Conservation (phyloP, 2,797 vertebrate genomes). For the Coluber constrictor region DNA sequence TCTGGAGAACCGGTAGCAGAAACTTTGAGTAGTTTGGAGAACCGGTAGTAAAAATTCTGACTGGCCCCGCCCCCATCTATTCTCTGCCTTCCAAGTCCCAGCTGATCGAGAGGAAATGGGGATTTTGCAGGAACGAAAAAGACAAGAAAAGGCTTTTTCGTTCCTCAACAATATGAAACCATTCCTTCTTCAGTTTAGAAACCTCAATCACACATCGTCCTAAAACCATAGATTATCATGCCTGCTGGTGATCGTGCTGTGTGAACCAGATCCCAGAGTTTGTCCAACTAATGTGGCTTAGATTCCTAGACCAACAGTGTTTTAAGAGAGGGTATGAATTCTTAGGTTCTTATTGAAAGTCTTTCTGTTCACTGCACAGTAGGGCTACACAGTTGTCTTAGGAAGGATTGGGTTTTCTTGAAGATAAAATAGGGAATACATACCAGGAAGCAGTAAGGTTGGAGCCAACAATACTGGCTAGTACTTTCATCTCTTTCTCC, state of each 20-base stretch:
- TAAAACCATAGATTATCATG: not conserved
- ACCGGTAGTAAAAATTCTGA: too few relatives aligned
- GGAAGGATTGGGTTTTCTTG: not conserved
- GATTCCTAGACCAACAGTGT: not conserved
- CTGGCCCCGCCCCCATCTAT: too few relatives aligned
- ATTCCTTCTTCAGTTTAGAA: not conserved
- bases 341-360: not conserved
- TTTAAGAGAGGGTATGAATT: not conserved
- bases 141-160: not conserved
- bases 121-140: not conserved
- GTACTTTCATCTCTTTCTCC: not conserved
- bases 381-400: not conserved
- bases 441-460: not conserved
- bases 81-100: too few relatives aligned
- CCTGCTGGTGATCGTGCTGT: not conserved
- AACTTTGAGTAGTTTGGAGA: too few relatives aligned
- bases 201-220: not conserved
- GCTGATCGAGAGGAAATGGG: too few relatives aligned
- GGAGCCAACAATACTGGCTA: not conserved
- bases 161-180: not conserved
- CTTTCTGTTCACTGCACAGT: not conserved
- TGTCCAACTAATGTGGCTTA: not conserved
- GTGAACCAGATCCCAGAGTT: not conserved
- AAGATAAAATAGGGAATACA: not conserved
- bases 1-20: too few relatives aligned